Percentiles rank a stretch among this genome's conserved stretches.
These are phyloP conservation scores for Synanthedon vespiformis DNA, from an alignment of 2,888 invertebrate genomes.

Conservation along the genomic window DNA sequence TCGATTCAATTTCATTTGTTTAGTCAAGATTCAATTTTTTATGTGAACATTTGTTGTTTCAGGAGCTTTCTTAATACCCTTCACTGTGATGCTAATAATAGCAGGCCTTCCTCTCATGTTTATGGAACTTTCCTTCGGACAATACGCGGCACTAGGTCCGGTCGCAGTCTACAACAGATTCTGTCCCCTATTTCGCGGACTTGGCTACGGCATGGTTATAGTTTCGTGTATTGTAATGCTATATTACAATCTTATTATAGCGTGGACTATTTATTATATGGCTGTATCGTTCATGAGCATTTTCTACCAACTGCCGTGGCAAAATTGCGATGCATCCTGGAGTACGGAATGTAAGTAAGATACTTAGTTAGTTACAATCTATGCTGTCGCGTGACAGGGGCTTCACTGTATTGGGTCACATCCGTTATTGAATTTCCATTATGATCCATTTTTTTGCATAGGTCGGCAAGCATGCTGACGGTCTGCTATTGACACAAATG, in stretches of 20 bases:
- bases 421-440: neutral
- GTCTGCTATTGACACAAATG: too few species aligned
- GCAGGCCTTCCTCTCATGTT: conserved; percentile 86
- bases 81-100: conserved; percentile 82
- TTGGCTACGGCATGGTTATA: conserved; percentile 82
- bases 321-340: conserved; percentile 78
- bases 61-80: conserved; percentile 88
- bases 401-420: neutral
- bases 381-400: neutral
- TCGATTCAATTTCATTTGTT: too few species aligned
- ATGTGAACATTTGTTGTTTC: conserved; percentile 16
- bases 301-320: conserved; percentile 76
- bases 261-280: conserved; percentile 84
- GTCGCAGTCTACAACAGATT: conserved; percentile 85
- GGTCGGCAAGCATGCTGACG: too few species aligned
- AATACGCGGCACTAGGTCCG: conserved; percentile 83
- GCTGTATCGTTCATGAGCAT: conserved; percentile 72
- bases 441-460: neutral
- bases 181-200: conserved; percentile 80
- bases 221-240: conserved; percentile 82
- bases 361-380: neutral
- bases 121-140: conserved; percentile 87
- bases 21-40: too few species aligned
- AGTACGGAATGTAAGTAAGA: conserved; percentile 72
- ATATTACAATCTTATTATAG: conserved; percentile 81